Evolutionary conservation across 1,140 invertebrate genomes (phyloP).

Genomic region (Pseudomyrmex gracilis): DNA sequence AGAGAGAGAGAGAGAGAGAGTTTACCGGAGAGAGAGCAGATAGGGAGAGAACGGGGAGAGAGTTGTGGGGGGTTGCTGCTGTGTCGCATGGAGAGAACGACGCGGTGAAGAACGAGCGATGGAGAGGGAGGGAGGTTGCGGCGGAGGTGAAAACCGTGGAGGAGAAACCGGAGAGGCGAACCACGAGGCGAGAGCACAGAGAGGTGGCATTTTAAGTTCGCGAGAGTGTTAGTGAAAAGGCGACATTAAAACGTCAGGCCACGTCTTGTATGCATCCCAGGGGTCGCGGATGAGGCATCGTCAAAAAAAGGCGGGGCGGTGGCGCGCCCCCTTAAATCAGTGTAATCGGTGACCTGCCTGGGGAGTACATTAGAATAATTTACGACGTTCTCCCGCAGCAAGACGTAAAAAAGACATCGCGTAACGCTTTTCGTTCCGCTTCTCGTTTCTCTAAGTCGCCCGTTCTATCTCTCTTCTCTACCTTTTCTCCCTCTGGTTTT

Average conservation of each 20-base stretch:
- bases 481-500: neutral
- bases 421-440: conserved; percentile 63
- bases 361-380: conserved; percentile 78
- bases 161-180: neutral
- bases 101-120: neutral
- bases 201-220: conserved; percentile 66
- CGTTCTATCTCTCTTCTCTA: conserved; percentile 31
- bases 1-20: neutral
- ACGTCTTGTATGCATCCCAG: conserved; percentile 78
- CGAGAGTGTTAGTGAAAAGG: conserved; percentile 73
- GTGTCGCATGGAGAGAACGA: neutral
- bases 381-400: conserved; percentile 60
- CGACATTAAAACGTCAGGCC: conserved; percentile 74
- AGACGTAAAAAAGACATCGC: conserved; percentile 73
- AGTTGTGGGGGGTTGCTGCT: neutral
- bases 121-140: neutral
- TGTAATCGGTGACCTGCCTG: conserved; percentile 76
- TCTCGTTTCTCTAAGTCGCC: conserved; percentile 39
- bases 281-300: conserved; percentile 77
- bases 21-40: neutral
- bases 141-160: neutral
- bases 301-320: conserved; percentile 74
- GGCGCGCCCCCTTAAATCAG: conserved; percentile 73
- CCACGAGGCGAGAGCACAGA: neutral
- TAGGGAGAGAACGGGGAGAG: too few relatives aligned